A percentile compares a stretch with the other conserved stretches of the same genome.
These are phyloP conservation scores for Spodoptera picta DNA, from an alignment of 2,888 invertebrate species.

Conservation along the genomic window DNA sequence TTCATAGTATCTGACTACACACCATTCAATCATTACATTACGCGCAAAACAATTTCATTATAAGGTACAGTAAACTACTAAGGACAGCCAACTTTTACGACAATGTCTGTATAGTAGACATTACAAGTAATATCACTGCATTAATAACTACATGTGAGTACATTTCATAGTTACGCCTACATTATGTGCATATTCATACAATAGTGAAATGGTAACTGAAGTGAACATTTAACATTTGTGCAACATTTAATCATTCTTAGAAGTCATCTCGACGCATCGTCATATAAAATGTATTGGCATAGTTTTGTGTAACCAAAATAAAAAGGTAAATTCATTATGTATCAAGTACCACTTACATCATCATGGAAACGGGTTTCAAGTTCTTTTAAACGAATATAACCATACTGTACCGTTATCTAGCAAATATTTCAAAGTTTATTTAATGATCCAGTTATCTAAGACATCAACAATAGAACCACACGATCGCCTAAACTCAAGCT, in stretches of 20 bases:
- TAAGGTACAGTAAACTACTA: slow-evolving; percentile 50
- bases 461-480: slow-evolving; percentile 8
- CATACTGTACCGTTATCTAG: not conserved
- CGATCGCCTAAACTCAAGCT: not conserved
- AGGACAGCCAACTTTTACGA: slow-evolving; percentile 53
- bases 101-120: slow-evolving; percentile 56
- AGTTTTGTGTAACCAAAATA: slow-evolving; percentile 34
- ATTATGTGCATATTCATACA: slow-evolving; percentile 65
- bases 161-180: slow-evolving; percentile 63
- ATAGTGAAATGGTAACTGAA: slow-evolving; percentile 80
- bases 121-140: slow-evolving; percentile 82
- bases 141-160: slow-evolving; percentile 68
- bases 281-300: slow-evolving; percentile 50
- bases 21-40: slow-evolving; percentile 43
- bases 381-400: not conserved
- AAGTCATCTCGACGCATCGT: slow-evolving; percentile 18
- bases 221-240: slow-evolving; percentile 55
- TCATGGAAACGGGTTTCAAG: slow-evolving; percentile 13
- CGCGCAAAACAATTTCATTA: slow-evolving; percentile 45
- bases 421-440: not conserved
- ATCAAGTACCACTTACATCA: slow-evolving; percentile 16
- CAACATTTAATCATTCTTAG: slow-evolving; percentile 35
- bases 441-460: too few species aligned
- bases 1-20: slow-evolving; percentile 46
- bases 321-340: slow-evolving; percentile 25